phyloP scores from a whole-genome alignment of 2,113 vertebrate species.

The Paracanthobrama guichenoti region DNA sequence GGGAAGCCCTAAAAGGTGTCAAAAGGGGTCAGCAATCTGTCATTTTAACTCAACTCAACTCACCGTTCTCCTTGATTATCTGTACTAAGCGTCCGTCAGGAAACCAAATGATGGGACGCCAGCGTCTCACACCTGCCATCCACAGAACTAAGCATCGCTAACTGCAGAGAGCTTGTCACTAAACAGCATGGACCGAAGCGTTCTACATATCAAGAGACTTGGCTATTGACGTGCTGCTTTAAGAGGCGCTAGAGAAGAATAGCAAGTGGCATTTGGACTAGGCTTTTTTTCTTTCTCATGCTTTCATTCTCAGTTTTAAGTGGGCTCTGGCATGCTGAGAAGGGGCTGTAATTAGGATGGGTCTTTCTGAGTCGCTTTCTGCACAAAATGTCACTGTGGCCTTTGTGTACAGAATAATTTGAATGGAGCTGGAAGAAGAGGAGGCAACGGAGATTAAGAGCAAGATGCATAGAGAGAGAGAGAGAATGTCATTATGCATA shows the following conservation, averaged over 20 bases:
- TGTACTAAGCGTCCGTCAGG: not conserved
- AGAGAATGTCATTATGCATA: slow-evolving; percentile 16
- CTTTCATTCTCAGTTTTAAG: slow-evolving; percentile 53
- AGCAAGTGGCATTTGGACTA: slow-evolving; percentile 50
- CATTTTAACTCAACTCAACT: slow-evolving; percentile 24
- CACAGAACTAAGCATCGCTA: not conserved
- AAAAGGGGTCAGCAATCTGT: slow-evolving; percentile 11
- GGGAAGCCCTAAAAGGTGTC: slow-evolving; percentile 22
- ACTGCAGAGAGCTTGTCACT: not conserved
- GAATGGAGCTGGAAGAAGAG: slow-evolving; percentile 56
- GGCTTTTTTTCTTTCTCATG: not conserved
- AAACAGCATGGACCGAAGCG: slow-evolving; percentile 6
- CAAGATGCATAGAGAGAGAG: slow-evolving; percentile 29
- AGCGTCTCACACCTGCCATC: not conserved
- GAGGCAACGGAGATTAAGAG: slow-evolving; percentile 19
- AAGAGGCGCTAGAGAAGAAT: slow-evolving; percentile 38
- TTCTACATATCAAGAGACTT: slow-evolving; percentile 47
- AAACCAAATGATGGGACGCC: not conserved
- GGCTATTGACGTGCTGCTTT: slow-evolving; percentile 37
- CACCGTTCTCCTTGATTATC: not conserved
- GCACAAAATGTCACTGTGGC: slow-evolving; percentile 75
- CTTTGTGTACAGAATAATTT: slow-evolving; percentile 69
- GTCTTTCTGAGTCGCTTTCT: slow-evolving; percentile 67
- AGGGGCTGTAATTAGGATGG: slow-evolving; percentile 66
- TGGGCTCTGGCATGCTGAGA: slow-evolving; percentile 50